phyloP scores from a whole-genome alignment of 2,797 vertebrate genomes.

The Echiichthys vipera region DNA sequence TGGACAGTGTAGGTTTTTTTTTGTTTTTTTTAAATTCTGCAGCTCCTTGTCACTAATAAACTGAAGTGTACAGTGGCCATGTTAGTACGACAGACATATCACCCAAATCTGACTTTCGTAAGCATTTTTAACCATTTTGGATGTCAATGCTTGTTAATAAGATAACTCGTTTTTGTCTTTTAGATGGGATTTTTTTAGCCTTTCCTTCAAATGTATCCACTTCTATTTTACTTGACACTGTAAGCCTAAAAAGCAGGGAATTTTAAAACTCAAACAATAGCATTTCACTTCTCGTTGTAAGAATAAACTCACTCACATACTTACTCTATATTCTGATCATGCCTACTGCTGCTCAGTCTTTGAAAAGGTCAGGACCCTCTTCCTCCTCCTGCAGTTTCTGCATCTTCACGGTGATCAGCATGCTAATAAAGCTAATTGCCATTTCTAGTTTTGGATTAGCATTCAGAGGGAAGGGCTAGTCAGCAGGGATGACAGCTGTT shows the following conservation, averaged over 20 bases:
- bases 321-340: conserved; percentile 69
- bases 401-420: conserved; percentile 68
- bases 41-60: conserved; percentile 3
- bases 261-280: neutral
- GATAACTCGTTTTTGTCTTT: neutral
- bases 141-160: neutral
- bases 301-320: neutral
- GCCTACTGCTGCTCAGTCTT: conserved; percentile 40
- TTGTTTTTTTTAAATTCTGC: neutral
- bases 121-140: neutral
- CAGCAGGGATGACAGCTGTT: conserved; percentile 26
- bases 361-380: conserved; percentile 83
- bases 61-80: neutral
- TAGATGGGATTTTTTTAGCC: neutral
- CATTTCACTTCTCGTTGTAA: neutral
- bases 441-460: conserved; percentile 62
- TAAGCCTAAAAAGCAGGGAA: neutral
- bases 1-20: too few species aligned
- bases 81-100: neutral
- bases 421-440: conserved; percentile 79
- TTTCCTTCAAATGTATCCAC: neutral
- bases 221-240: neutral
- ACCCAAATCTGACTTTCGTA: neutral
- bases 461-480: conserved; percentile 52
- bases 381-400: conserved; percentile 53